Percentiles rank a stretch among this genome's conserved stretches.
Evolutionary conservation across 2,797 vertebrate genomes (phyloP).

Genomic region (Benthosema pterotum): DNA sequence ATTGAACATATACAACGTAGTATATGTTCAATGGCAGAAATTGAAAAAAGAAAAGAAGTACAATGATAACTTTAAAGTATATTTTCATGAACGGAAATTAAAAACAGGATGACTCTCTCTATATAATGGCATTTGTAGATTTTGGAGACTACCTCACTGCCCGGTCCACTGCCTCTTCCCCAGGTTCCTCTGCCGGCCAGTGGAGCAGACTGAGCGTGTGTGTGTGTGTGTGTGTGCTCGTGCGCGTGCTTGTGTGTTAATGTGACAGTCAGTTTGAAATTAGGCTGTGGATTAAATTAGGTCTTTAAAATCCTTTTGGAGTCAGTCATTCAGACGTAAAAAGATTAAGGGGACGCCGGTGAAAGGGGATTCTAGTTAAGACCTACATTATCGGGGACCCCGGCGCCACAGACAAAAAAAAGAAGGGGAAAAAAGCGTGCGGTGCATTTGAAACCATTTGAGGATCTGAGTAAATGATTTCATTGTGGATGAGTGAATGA

Average conservation of each 20-base stretch:
- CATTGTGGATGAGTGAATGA: slow-evolving; percentile 68
- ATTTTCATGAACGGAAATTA: too few relatives aligned
- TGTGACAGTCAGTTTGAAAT: slow-evolving; percentile 75
- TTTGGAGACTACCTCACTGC: not conserved
- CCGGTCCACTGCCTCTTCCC: slow-evolving; percentile 17
- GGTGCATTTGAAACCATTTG: slow-evolving; percentile 58
- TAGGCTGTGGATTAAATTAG: slow-evolving; percentile 77
- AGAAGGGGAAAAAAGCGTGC: too few relatives aligned
- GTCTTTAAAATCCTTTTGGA: slow-evolving; percentile 73
- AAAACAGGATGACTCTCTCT: too few relatives aligned
- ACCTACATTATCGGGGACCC: slow-evolving; percentile 63
- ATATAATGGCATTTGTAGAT: too few relatives aligned
- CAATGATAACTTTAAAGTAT: too few relatives aligned
- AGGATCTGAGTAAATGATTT: slow-evolving; percentile 66
- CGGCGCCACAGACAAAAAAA: slow-evolving; percentile 22
- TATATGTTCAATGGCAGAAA: too few relatives aligned
- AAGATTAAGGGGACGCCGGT: slow-evolving; percentile 74
- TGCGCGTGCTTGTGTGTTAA: slow-evolving; percentile 36
- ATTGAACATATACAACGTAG: too few relatives aligned
- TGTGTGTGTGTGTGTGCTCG: slow-evolving; percentile 2
- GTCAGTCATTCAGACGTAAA: slow-evolving; percentile 73
- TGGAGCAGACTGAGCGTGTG: not conserved
- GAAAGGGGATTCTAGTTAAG: slow-evolving; percentile 74
- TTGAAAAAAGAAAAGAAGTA: too few relatives aligned
- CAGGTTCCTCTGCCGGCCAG: slow-evolving; percentile 1